phyloP scores from a whole-genome alignment of 1,140 invertebrate genomes.

The Mizuhopecten yessoensis region DNA sequence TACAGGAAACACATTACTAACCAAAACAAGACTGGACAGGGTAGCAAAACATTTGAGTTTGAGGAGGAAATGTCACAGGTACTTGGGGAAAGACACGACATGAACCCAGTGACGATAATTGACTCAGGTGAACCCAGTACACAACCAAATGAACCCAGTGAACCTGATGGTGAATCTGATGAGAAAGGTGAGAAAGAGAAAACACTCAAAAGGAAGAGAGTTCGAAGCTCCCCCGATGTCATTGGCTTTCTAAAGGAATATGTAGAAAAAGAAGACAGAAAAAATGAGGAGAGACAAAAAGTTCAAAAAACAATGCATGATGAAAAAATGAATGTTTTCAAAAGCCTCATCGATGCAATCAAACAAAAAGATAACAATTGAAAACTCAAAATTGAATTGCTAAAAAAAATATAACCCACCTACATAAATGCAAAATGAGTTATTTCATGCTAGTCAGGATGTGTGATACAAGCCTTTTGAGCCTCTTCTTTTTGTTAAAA shows the following conservation, averaged over 20 bases:
- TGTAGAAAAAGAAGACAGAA: constrained; percentile 45
- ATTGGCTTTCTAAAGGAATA: constrained; percentile 30
- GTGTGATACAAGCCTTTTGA: too few species aligned
- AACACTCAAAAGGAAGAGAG: constrained; percentile 44
- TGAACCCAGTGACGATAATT: background rate
- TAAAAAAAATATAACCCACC: too few species aligned
- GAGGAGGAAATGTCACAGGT: constrained; percentile 41
- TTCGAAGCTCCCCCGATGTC: background rate
- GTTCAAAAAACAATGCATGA: constrained; percentile 42
- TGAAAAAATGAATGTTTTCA: constrained; percentile 46
- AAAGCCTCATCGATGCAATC: background rate
- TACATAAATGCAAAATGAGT: too few species aligned
- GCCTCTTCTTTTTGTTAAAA: too few species aligned
- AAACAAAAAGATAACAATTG: too few species aligned
- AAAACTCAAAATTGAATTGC: too few species aligned
- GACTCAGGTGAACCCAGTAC: background rate
- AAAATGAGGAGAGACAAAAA: constrained; percentile 42
- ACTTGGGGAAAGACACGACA: constrained; percentile 23
- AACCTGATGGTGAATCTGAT: too few species aligned
- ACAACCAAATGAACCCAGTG: background rate
- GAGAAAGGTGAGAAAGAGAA: too few species aligned
- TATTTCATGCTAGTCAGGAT: too few species aligned
- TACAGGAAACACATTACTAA: background rate
- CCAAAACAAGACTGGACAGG: background rate
- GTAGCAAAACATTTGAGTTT: constrained; percentile 34